Base-by-base conservation (phyloP, 1,140 invertebrate species). In the Drosophila trapezifrons region DNA sequence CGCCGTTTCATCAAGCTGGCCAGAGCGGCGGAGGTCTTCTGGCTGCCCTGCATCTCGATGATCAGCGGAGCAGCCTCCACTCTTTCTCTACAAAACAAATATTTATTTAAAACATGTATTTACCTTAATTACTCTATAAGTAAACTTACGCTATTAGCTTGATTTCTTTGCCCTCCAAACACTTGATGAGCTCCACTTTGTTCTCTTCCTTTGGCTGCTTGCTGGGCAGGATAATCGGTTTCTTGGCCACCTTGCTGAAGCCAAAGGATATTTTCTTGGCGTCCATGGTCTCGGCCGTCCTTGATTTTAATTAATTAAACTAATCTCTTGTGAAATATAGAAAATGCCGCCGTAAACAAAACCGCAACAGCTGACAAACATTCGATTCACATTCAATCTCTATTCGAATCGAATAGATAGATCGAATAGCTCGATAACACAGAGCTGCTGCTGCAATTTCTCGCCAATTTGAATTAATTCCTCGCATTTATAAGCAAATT, bases 221-320 rank as follows among this genome's bases (percentile, higher is more conserved):
- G 63, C 76, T 82, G 17, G 83, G 62, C 42, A 90, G 74, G 45
- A 94, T 92, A 63, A 93, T 93, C 20, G 94, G 91, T 80, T 95
- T 95, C 85, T 95, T 96, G 38, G 94, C 92, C 1, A 94, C 93
- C 93, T 96, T 96, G 42, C 64, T 86, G 92, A 96, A 96, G 27
- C 95, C 94, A 92, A 97, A 97, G 0, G 96, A 96, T 91, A 96
- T 95, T 89, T 96, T 96, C 67, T 96, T 96, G 75, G 83, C 70
- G 62, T 94, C 94, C 91, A 92, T 92, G 49, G 45, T 37, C 8
- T 27, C 7, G 7, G 12, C 9, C 25, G 25, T 0, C 18, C 2
- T 25, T 10, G 15, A 20, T 38, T 62, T 40, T 25, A 15, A 1
- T 12, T 27, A 25, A 18, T 17, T 46, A 17, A 17, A 17, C n/a